Evolutionary conservation across 2,113 vertebrate species (phyloP).

Genomic region (Acanthochromis polyacanthus): DNA sequence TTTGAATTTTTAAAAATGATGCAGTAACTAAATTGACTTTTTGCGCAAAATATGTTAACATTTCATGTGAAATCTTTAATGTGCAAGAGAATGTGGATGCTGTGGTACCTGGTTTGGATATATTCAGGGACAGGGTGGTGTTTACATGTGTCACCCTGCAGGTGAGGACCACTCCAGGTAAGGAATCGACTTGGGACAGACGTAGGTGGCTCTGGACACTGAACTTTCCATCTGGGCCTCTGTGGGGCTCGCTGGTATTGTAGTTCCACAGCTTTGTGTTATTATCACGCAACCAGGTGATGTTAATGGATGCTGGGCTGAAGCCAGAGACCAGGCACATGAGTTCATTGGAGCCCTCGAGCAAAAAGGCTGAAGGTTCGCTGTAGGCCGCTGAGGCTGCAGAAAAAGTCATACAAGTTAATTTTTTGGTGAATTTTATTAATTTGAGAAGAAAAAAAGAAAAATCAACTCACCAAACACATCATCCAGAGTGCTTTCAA

Average conservation of each 20-base stretch:
- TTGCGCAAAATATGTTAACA: background rate
- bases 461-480: conserved; percentile 72
- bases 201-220: conserved; percentile 72
- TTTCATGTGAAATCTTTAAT: background rate
- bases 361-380: conserved; percentile 62
- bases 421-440: background rate
- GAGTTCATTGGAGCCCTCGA: conserved; percentile 60
- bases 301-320: conserved; percentile 73
- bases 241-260: conserved; percentile 53
- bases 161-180: conserved; percentile 67
- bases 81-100: background rate
- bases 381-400: conserved; percentile 55
- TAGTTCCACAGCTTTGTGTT: conserved; percentile 4
- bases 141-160: conserved; percentile 75
- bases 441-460: background rate
- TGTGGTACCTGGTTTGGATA: conserved; percentile 68
- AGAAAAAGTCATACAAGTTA: background rate
- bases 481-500: conserved; percentile 46
- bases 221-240: conserved; percentile 76
- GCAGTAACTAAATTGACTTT: background rate
- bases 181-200: conserved; percentile 41
- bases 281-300: conserved; percentile 69
- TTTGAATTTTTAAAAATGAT: too few relatives aligned
- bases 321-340: conserved; percentile 77
- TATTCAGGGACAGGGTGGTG: conserved; percentile 43